These are phyloP conservation scores for Liparis tanakae DNA, from an alignment of 2,797 vertebrate species.

Conservation along the genomic window DNA sequence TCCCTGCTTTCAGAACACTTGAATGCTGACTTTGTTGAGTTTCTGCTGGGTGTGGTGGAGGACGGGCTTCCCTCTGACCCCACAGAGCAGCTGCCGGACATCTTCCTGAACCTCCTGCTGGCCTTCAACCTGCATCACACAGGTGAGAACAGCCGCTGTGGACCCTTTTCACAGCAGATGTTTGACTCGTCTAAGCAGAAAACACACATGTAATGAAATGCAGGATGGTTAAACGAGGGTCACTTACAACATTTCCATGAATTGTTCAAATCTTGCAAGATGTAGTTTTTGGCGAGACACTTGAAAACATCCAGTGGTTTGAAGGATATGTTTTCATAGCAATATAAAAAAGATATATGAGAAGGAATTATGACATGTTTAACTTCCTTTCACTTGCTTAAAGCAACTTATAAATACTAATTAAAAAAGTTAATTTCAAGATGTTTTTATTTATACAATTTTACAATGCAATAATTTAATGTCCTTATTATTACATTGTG, in stretches of 20 bases:
- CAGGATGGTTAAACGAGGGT: background rate
- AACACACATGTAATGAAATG: background rate
- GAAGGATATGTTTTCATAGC: background rate
- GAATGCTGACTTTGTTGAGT: slow-evolving; percentile 91
- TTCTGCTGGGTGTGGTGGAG: slow-evolving; percentile 92
- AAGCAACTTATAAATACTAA: no score
- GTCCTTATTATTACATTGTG: background rate
- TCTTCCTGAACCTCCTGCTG: slow-evolving; percentile 93
- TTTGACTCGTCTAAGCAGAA: background rate
- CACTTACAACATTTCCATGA: no score
- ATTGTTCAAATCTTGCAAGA: no score
- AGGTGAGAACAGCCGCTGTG: slow-evolving; percentile 73
- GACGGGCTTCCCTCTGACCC: slow-evolving; percentile 92
- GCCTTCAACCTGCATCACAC: slow-evolving; percentile 96
- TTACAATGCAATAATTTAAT: background rate
- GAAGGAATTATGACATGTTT: background rate
- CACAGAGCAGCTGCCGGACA: slow-evolving; percentile 94
- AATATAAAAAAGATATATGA: background rate
- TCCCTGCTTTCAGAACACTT: slow-evolving; percentile 88
- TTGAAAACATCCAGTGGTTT: background rate
- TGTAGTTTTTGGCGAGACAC: background rate
- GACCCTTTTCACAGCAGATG: background rate
- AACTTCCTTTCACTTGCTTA: background rate
- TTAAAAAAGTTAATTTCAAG: background rate
- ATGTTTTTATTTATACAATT: background rate